Evolutionary conservation across 2,113 vertebrate species (phyloP).

Genomic region (Abramis brama): DNA sequence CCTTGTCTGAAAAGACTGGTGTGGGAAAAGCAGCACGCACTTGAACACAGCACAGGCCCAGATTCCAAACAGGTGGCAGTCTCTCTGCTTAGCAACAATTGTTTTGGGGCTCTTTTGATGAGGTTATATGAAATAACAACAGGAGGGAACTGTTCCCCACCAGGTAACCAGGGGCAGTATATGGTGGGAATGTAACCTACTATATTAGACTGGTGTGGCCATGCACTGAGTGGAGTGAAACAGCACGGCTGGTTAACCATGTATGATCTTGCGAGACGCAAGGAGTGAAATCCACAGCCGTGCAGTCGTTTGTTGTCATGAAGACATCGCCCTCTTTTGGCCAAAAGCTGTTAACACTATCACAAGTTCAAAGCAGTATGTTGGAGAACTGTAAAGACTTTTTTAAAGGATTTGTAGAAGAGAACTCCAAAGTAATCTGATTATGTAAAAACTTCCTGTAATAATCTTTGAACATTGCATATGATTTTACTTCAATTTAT

Average conservation of each 20-base stretch:
- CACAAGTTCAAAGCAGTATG: neutral
- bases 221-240: constrained; percentile 25
- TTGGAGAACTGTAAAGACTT: neutral
- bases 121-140: constrained; percentile 78
- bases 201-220: constrained; percentile 65
- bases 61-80: constrained; percentile 86
- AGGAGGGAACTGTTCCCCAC: constrained; percentile 80
- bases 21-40: constrained; percentile 85
- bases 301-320: neutral
- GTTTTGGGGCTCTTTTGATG: constrained; percentile 64
- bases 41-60: constrained; percentile 71
- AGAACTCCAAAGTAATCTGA: neutral
- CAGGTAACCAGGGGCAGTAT: constrained; percentile 78
- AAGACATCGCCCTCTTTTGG: constrained; percentile 43
- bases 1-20: constrained; percentile 84
- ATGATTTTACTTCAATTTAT: neutral
- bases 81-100: constrained; percentile 86
- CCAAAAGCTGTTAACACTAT: neutral
- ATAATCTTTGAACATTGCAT: neutral
- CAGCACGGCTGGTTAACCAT: constrained; percentile 34
- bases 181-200: constrained; percentile 72
- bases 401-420: neutral
- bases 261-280: neutral
- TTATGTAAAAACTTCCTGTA: neutral
- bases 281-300: neutral